A percentile compares a stretch with the other conserved stretches of the same genome.
These are phyloP conservation scores for Rhopilema esculentum DNA, from an alignment of 30 jellyfish, hydroid and myxozoan genomes.

Conservation along the genomic window DNA sequence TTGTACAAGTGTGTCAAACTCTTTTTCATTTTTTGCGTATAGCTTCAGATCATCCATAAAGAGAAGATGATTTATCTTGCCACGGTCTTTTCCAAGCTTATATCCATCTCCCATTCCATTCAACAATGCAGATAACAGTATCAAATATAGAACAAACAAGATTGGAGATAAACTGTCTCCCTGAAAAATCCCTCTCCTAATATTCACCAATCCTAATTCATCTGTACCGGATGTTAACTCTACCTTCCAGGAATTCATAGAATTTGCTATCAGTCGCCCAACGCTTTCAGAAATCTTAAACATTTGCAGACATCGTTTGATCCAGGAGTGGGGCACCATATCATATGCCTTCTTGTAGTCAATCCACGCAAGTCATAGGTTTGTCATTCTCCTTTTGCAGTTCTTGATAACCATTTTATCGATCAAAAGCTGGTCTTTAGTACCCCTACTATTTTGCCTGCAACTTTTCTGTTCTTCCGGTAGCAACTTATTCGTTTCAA, in stretches of 20 bases:
- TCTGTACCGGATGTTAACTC: conserved; percentile 13
- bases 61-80: conserved; percentile 15
- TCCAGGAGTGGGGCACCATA: conserved; percentile 51
- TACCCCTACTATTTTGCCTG: conserved; percentile 8
- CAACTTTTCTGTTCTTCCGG: conserved; percentile 12
- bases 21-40: conserved; percentile 8
- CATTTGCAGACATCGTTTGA: background rate
- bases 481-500: background rate
- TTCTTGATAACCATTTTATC: conserved; percentile 2
- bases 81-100: background rate
- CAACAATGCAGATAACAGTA: conserved; percentile 2
- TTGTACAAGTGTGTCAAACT: conserved; percentile 17
- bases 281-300: conserved; percentile 2
- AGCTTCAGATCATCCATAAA: conserved; percentile 47
- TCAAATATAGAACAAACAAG: background rate
- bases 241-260: conserved; percentile 4
- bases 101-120: background rate
- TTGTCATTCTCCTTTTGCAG: conserved; percentile 1
- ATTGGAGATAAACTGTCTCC: conserved; percentile 27
- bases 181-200: conserved; percentile 22
- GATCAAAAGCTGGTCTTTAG: conserved; percentile 18
- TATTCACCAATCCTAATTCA: background rate
- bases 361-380: conserved; percentile 20
- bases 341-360: conserved; percentile 46
- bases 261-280: background rate